A percentile compares a stretch with the other conserved stretches of the same genome.
These are phyloP conservation scores for Rhadina sibilatrix DNA, from an alignment of 2,113 vertebrate species.

Conservation along the genomic window DNA sequence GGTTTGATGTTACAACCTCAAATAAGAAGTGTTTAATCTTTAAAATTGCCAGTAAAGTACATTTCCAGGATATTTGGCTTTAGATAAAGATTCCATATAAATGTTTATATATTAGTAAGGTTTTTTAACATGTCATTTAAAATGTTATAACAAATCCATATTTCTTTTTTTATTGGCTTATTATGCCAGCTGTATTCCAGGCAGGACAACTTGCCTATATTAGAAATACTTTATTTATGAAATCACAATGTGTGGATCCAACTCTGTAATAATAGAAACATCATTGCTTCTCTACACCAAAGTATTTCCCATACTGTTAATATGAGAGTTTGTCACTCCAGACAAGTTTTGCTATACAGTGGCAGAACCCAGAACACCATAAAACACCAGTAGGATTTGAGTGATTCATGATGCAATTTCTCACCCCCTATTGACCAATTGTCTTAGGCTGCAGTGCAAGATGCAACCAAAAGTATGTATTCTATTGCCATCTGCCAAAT, in stretches of 20 bases:
- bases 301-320: background rate
- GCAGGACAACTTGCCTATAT: background rate
- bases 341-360: background rate
- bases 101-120: background rate
- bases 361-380: background rate
- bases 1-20: background rate
- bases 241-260: background rate
- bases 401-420: rapidly evolving
- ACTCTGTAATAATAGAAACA: background rate
- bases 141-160: background rate
- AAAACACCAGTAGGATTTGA: background rate
- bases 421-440: background rate
- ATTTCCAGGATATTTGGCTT: background rate
- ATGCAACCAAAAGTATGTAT: background rate
- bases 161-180: background rate
- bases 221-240: background rate
- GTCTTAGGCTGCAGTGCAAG: background rate
- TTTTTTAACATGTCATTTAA: background rate
- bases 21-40: background rate
- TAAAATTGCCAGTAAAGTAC: background rate
- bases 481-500: background rate
- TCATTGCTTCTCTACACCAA: background rate
- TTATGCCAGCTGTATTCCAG: background rate
- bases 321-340: background rate
- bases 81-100: background rate